Conservation (phyloP, 2,113 vertebrate genomes). For the Erinaceus europaeus region DNA sequence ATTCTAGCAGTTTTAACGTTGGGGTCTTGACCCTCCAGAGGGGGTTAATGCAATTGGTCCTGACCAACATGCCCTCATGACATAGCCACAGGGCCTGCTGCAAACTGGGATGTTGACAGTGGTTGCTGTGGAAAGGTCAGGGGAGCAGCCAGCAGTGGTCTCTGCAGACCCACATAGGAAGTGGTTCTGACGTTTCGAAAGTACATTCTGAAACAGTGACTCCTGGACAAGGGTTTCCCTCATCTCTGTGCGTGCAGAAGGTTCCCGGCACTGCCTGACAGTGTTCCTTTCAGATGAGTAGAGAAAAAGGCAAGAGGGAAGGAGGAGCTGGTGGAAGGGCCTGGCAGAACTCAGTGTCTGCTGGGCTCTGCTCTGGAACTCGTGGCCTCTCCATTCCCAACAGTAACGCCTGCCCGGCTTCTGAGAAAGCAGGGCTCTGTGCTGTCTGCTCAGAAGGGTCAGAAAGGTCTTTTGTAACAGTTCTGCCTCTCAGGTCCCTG, state of each 20-base stretch:
- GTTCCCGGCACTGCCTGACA: background rate
- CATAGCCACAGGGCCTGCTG: background rate
- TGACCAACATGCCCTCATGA: background rate
- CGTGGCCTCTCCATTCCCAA: rapidly evolving
- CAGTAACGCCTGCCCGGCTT: background rate
- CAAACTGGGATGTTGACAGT: background rate
- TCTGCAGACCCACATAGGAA: background rate
- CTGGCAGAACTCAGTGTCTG: background rate
- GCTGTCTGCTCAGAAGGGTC: background rate
- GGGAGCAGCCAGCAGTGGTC: background rate
- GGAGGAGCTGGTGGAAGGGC: background rate
- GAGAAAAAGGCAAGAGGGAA: background rate
- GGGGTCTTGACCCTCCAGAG: background rate
- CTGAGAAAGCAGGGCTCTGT: background rate
- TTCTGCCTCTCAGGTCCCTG: background rate
- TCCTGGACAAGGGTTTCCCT: background rate
- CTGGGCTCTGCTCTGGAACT: background rate
- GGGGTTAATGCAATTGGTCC: background rate
- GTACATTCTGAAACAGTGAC: background rate
- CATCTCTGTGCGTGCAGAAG: background rate
- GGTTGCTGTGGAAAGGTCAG: background rate
- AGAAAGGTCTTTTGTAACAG: background rate
- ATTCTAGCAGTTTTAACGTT: background rate
- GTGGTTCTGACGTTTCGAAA: background rate
- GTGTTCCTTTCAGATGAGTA: background rate